Base-by-base conservation (phyloP, 1,140 invertebrate species). In the Phenacoccus solenopsis region DNA sequence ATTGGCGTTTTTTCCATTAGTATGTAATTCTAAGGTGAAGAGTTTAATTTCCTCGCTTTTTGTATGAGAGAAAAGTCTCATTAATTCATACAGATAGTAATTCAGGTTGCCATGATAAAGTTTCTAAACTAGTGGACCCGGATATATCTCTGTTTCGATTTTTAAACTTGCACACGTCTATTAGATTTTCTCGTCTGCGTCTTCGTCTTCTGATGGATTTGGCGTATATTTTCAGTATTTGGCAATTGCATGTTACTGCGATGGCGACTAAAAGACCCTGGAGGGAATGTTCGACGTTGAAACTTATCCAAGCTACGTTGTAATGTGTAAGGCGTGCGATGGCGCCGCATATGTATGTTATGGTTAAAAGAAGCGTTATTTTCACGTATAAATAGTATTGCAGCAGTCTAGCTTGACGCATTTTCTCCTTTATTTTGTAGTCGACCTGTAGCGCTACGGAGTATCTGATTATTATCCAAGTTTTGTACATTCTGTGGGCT, bases 211-310 rank as follows among this genome's bases (percentile, higher is more conserved):
- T 0, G 38, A 72, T 70, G 21, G 72, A 72, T 28, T 67, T 68
- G 22, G 72, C 70, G 70, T 72, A 72, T 38, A 73, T 69, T 35
- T 71, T 71, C 22, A 71, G 32, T 25, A 69, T 68, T 25, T 71
- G 71, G 30, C 84, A 86, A 76, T 87, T 87, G 76, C 86, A 87
- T 7, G 85, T 85, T 68, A 86, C 85, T 68, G 84, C 80, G 71
- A 87, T 76, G 1, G 86, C 82, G 10, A 86, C 81, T 28, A 84
- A 78, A 35, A 86, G 81, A 25, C 86, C 86, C 78, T 87, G 82
- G 73, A 82, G 75, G 9, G 75, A 74, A 72, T 81, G 80, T 21
- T 76, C 76, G 16, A 81, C 76, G 73, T 82, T 80, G 75, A 80
- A 83, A 13, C 78, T 76, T 38, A 81, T 78, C 80, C 81, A 81